Conservation (phyloP, 2,797 vertebrate species). For the Gallinago solitaria region DNA sequence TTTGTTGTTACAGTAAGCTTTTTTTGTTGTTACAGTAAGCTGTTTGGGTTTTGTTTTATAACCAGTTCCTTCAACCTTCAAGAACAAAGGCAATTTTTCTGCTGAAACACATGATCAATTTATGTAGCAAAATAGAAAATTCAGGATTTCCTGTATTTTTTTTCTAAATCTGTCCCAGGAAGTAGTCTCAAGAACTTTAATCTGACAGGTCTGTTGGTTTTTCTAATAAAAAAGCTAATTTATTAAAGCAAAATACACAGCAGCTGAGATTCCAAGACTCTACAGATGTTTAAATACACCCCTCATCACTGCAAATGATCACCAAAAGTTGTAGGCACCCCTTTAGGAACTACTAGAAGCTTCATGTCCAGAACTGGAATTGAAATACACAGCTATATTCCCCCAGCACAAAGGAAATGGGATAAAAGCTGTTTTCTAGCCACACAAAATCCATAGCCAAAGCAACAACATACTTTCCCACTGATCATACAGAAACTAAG, state of each 20-base stretch:
- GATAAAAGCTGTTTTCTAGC: neutral
- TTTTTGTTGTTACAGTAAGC: neutral
- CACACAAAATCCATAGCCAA: neutral
- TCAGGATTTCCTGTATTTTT: neutral
- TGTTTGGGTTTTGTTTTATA: neutral
- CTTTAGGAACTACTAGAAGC: neutral
- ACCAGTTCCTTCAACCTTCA: neutral
- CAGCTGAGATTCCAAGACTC: neutral
- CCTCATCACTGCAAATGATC: neutral
- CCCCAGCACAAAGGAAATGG: neutral
- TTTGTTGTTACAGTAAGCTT: constrained; percentile 4
- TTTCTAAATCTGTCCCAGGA: neutral
- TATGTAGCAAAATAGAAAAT: neutral
- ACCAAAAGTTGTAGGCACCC: neutral
- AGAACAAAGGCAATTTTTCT: neutral
- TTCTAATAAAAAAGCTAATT: neutral
- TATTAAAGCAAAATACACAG: neutral
- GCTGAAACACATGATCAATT: neutral
- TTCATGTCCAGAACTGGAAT: neutral
- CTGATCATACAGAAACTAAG: neutral
- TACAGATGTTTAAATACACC: neutral
- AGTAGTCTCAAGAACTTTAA: neutral
- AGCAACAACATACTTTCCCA: neutral
- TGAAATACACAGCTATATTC: neutral
- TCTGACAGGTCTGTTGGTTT: neutral